These are phyloP conservation scores for Panthera leo DNA, from an alignment of 2,113 vertebrate genomes.

Conservation along the genomic window DNA sequence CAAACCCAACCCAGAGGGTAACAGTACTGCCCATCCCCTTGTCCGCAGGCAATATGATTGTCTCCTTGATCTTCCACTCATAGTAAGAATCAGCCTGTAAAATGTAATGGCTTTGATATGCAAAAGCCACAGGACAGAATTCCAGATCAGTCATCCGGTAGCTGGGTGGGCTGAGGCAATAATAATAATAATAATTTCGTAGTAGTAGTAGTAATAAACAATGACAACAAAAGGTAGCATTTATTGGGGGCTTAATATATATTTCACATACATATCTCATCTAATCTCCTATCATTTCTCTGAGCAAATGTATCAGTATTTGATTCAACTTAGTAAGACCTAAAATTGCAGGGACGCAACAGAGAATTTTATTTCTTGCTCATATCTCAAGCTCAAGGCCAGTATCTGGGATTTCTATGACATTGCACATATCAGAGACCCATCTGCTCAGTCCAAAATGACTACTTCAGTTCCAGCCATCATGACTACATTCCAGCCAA, in stretches of 20 bases:
- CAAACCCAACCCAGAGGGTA: background rate
- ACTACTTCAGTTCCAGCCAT: background rate
- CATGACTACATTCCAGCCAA: background rate
- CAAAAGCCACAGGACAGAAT: background rate
- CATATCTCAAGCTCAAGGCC: background rate
- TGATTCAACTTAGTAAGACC: background rate
- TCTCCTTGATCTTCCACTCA: background rate
- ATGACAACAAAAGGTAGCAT: background rate
- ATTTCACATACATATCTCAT: background rate
- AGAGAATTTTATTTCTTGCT: background rate
- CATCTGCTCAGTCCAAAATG: background rate
- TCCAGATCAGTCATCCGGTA: background rate
- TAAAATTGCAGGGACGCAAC: background rate
- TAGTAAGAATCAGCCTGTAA: background rate
- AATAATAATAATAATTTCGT: background rate
- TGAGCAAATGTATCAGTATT: background rate
- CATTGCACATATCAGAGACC: background rate
- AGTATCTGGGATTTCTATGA: background rate
- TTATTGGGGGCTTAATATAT: background rate
- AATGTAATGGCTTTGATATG: background rate
- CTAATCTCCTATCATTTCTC: background rate
- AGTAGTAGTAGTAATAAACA: background rate
- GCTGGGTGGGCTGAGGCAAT: background rate
- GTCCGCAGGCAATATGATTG: background rate
- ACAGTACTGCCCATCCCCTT: background rate